phyloP scores from a whole-genome alignment of 2,797 vertebrate species.

The Eutrigla gurnardus region DNA sequence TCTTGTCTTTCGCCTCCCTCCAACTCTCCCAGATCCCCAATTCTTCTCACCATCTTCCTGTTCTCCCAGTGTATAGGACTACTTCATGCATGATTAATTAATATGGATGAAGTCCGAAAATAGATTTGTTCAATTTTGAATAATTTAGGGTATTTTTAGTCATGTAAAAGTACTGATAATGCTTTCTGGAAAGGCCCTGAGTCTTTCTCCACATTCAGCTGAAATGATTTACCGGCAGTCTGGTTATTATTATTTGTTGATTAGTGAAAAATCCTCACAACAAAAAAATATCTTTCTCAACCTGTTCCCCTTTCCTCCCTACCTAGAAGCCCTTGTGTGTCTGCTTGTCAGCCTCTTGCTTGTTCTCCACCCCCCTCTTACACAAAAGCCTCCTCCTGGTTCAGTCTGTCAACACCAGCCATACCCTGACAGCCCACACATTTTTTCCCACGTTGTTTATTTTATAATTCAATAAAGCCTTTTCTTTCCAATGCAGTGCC shows the following conservation, averaged over 20 bases:
- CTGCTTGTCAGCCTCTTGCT: conserved; percentile 59
- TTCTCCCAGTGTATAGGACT: too few species aligned
- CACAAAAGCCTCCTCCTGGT: conserved; percentile 42
- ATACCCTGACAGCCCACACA: conserved; percentile 68
- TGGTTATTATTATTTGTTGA: conserved; percentile 2
- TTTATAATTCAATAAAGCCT: conserved; percentile 40
- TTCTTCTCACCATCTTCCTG: too few species aligned
- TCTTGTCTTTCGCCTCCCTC: too few species aligned
- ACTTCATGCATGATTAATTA: too few species aligned
- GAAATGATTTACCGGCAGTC: not conserved
- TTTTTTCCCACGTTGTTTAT: conserved; percentile 53
- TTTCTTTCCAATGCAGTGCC: conserved; percentile 37
- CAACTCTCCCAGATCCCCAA: too few species aligned
- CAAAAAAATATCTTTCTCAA: not conserved
- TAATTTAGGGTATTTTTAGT: not conserved
- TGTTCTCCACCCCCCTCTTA: conserved; percentile 45
- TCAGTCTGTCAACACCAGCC: conserved; percentile 68
- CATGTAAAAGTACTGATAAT: conserved; percentile 11
- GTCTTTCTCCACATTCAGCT: not conserved
- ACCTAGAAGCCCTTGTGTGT: conserved; percentile 63
- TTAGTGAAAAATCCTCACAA: conserved; percentile 19
- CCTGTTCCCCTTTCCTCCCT: conserved; percentile 39
- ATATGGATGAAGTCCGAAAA: too few species aligned
- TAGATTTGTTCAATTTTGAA: too few species aligned
- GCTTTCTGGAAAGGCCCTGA: not conserved